Base-by-base conservation (phyloP, 2,888 invertebrate genomes). In the Conchocele bisecta region DNA sequence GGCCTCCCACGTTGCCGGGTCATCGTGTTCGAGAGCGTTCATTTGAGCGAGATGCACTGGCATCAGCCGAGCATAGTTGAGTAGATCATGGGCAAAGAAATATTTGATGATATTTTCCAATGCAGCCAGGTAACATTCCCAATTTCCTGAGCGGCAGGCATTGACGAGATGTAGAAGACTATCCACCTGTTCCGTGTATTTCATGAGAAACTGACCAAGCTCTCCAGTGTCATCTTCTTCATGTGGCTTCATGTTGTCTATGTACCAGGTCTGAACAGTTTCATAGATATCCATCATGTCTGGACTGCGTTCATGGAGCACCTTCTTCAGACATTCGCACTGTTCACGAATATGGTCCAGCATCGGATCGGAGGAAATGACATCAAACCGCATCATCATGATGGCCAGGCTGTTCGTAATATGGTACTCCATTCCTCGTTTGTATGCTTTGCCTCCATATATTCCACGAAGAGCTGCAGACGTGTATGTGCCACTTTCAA, bases 401-500 rank as follows among this genome's bases (percentile, higher is more conserved):
- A 48, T 48, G 28, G 28, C 48, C 5, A 28, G 48, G 48, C 28
- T 28, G 7, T n/a, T 48, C 31, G 24, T 48, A 13, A 48, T 48
- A 31, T 48, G 26, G 28, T 48, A 68, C 24, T 71, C 70, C 24
- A 71, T n/a, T 48, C 65, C 71, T 68, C 59, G n/a, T 29, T 68
- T 60, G 66, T 68, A 71, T 15, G 66, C 59, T 28, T 68, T 68
- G 42, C 17, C 33, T 3, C 53, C 35, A 53, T 20, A 53, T 15
- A 37, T 59, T 24, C 71, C 59, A 31, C 58, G 59, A 59, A 59
- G 71, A 50, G 71, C 71, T 51, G 69, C 64, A 2, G 56, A 46
- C 20, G 64, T 67, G 65, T 68, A 69, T 35, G 41, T 41, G 26
- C 65, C 58, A 57, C 70, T 69, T 50, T 69, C 70, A 68, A 68